Evolutionary conservation across 1,140 invertebrate genomes (phyloP).

Genomic region (Steinernema khuongi): DNA sequence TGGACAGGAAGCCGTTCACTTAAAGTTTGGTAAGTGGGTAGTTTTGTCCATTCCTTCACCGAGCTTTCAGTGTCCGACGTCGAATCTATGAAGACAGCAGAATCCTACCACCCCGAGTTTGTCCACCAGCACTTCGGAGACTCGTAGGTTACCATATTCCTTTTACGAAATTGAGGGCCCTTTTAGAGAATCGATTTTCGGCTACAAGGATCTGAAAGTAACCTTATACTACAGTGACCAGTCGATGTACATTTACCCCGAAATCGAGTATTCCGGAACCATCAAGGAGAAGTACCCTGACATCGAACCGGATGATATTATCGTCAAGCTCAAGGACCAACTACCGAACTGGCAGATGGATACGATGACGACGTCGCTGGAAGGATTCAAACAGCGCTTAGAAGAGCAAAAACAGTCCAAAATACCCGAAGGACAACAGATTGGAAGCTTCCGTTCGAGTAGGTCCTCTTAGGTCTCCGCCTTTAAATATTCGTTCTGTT

Average conservation of each 20-base stretch:
- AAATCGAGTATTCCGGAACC: slow-evolving; percentile 67
- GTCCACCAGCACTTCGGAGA: slow-evolving; percentile 89
- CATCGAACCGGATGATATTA: slow-evolving; percentile 74
- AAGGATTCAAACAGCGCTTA: slow-evolving; percentile 68
- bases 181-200: slow-evolving; percentile 80
- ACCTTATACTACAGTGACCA: slow-evolving; percentile 76
- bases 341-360: slow-evolving; percentile 63
- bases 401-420: slow-evolving; percentile 69
- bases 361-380: slow-evolving; percentile 64
- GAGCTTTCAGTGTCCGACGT: slow-evolving; percentile 66
- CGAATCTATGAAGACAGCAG: slow-evolving; percentile 70
- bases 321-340: slow-evolving; percentile 66
- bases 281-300: slow-evolving; percentile 18
- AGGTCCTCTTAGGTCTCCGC: neutral
- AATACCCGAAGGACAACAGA: slow-evolving; percentile 67
- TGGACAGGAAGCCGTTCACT: neutral
- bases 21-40: neutral
- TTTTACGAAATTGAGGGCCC: slow-evolving; percentile 22
- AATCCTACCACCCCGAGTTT: slow-evolving; percentile 76
- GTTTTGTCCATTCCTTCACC: neutral
- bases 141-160: slow-evolving; percentile 61
- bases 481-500: no score
- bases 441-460: slow-evolving; percentile 63
- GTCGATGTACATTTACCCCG: slow-evolving; percentile 70
- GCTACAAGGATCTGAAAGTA: slow-evolving; percentile 76